Conservation (phyloP, 2,113 vertebrate genomes). For the Mobula hypostoma region DNA sequence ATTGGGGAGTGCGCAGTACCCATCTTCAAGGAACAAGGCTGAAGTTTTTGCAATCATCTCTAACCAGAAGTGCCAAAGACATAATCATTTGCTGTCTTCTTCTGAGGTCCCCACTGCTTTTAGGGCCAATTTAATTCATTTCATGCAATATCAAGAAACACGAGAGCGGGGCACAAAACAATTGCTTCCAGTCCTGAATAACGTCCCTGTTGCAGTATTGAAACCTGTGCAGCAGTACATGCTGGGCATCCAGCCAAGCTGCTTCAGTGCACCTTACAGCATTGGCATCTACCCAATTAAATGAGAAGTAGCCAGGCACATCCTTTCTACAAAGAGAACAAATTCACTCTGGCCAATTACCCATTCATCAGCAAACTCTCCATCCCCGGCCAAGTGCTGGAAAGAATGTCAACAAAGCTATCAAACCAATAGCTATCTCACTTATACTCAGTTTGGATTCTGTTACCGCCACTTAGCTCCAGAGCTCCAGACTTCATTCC, state of each 20-base stretch:
- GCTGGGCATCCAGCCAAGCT: neutral
- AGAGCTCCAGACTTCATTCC: no score
- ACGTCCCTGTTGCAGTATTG: neutral
- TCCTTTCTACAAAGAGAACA: neutral
- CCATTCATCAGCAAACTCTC: neutral
- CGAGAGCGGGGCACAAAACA: neutral
- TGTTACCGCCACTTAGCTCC: no score
- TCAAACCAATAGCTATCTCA: no score
- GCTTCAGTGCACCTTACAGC: neutral
- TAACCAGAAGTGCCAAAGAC: neutral
- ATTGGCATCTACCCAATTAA: neutral
- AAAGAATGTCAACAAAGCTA: no score
- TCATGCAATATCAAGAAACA: neutral
- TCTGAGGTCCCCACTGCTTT: neutral
- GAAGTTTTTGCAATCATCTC: neutral
- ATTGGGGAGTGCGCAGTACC: neutral
- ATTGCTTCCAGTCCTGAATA: neutral
- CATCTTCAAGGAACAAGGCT: neutral
- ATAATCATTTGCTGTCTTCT: neutral
- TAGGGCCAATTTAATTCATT: neutral
- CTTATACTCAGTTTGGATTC: no score
- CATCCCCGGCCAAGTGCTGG: no score
- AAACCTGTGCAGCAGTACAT: neutral
- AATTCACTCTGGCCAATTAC: neutral
- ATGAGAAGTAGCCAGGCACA: neutral